Conservation (phyloP, 1,140 invertebrate species). For the Portunus trituberculatus region DNA sequence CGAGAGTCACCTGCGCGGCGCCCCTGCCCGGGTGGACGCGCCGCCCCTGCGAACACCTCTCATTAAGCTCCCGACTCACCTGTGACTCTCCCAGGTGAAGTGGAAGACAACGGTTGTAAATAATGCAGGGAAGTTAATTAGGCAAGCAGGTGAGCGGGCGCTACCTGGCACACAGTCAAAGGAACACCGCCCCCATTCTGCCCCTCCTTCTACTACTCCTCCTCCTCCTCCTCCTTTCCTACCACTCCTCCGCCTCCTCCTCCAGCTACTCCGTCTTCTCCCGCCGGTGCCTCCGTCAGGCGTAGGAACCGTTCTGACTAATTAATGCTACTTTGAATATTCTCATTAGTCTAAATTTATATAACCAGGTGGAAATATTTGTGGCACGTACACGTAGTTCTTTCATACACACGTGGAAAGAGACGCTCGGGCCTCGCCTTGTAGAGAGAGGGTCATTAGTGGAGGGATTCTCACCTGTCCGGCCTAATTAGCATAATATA, state of each 20-base stretch:
- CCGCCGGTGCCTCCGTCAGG: background rate
- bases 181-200: background rate
- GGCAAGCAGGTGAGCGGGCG: background rate
- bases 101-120: background rate
- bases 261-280: background rate
- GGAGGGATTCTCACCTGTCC: background rate
- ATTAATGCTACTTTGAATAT: slow-evolving; percentile 16
- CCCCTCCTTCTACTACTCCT: background rate
- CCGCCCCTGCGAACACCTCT: background rate
- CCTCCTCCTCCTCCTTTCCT: background rate
- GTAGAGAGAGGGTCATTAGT: background rate
- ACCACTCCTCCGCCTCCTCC: background rate
- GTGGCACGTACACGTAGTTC: background rate
- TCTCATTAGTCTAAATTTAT: slow-evolving; percentile 11
- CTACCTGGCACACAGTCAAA: slow-evolving; percentile 13
- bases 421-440: background rate
- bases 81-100: background rate
- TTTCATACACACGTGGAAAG: background rate
- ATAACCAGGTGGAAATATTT: background rate
- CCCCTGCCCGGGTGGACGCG: background rate
- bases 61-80: background rate
- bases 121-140: slow-evolving; percentile 13
- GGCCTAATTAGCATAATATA: slow-evolving; percentile 14
- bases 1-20: slow-evolving; percentile 4
- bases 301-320: background rate